phyloP scores from a whole-genome alignment of 2,888 invertebrate species.

The Entomobrya proxima region DNA sequence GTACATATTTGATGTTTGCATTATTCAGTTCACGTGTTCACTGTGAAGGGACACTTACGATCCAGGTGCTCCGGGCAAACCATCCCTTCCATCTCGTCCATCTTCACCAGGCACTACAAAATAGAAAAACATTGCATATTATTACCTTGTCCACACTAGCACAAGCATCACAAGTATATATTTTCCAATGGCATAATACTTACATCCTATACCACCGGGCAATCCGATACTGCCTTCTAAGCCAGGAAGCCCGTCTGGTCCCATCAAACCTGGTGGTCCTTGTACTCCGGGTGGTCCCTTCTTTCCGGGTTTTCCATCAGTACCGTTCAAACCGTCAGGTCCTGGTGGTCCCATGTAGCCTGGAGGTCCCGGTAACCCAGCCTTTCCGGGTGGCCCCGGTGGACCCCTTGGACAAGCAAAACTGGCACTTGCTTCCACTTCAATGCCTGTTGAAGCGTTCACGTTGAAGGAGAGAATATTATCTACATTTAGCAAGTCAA shows the following conservation, averaged over 20 bases:
- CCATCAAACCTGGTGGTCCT: background rate
- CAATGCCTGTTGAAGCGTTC: constrained; percentile 29
- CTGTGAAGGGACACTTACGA: constrained; percentile 14
- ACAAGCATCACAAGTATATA: background rate
- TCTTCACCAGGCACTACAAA: constrained; percentile 35
- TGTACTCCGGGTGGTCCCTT: constrained; percentile 23
- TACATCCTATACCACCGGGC: constrained; percentile 30
- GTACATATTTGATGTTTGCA: background rate
- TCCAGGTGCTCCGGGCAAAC: constrained; percentile 26
- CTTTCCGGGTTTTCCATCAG: background rate
- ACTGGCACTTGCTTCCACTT: constrained; percentile 46
- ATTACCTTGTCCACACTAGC: background rate
- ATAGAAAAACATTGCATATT: background rate
- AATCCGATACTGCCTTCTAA: constrained; percentile 11
- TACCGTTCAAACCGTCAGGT: constrained; percentile 21
- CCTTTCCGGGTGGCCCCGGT: constrained; percentile 48
- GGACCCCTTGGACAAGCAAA: constrained; percentile 52
- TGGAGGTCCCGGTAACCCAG: constrained; percentile 45
- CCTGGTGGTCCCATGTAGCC: constrained; percentile 36
- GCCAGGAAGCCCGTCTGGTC: constrained; percentile 13
- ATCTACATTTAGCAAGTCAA: constrained; percentile 53
- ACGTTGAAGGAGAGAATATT: constrained; percentile 51
- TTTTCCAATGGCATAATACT: background rate
- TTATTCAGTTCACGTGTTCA: background rate
- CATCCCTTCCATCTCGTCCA: constrained; percentile 52